Evolutionary conservation across 2,113 vertebrate species (phyloP).

Genomic region (Crocuta crocuta): DNA sequence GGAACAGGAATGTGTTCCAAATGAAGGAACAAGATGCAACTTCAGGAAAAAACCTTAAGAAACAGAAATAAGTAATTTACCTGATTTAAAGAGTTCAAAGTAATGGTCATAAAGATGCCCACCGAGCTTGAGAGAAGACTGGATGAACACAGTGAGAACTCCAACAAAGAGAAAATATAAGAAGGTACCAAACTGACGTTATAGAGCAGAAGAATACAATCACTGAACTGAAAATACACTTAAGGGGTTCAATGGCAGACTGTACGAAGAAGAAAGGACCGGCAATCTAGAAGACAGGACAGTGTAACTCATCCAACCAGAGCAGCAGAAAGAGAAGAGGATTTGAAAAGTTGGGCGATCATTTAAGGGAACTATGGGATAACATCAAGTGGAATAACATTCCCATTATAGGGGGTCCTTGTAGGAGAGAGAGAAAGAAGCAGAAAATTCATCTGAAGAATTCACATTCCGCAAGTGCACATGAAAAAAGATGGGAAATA

Average conservation of each 20-base stretch:
- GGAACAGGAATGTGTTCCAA: not conserved
- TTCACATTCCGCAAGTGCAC: not conserved
- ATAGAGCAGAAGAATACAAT: not conserved
- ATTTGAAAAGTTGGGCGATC: not conserved
- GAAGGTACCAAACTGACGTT: not conserved
- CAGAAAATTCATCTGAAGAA: not conserved
- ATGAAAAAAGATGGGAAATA: not conserved
- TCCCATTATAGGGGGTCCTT: not conserved
- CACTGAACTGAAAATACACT: not conserved
- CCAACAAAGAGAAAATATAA: not conserved
- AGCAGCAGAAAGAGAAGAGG: not conserved
- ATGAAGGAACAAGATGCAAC: not conserved
- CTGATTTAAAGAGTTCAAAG: not conserved
- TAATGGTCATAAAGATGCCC: not conserved
- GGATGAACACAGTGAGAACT: not conserved
- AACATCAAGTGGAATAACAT: not conserved
- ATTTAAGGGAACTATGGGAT: not conserved
- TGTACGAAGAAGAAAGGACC: not conserved
- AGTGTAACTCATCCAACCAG: not conserved
- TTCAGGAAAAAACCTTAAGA: not conserved
- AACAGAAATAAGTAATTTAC: not conserved
- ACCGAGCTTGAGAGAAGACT: not conserved
- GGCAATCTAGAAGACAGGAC: not conserved
- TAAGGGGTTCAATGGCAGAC: not conserved
- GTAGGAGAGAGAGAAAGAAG: not conserved